Percentiles rank a stretch among this genome's conserved stretches.
phyloP scores from a whole-genome alignment of 2,113 vertebrate genomes.

The Daphoenositta chrysoptera region DNA sequence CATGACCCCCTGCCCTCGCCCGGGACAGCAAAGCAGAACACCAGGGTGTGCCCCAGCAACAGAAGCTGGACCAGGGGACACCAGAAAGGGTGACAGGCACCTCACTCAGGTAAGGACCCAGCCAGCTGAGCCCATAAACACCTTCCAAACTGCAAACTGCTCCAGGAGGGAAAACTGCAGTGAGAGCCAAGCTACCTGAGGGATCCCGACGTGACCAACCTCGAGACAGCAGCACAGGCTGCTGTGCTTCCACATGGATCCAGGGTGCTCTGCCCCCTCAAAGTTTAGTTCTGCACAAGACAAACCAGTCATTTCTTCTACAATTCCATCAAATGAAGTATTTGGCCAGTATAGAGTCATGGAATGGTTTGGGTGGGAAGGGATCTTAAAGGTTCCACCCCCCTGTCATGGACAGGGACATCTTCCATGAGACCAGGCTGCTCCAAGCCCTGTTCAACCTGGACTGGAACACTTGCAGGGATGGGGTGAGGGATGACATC shows the following conservation, averaged over 20 bases:
- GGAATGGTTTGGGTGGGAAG: background rate
- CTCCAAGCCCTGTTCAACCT: background rate
- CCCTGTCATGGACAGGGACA: background rate
- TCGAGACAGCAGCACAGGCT: background rate
- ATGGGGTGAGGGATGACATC: background rate
- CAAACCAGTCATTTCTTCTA: background rate
- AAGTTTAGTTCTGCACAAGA: background rate
- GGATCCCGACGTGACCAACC: rapidly evolving
- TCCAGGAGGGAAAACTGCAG: background rate
- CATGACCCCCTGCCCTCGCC: background rate
- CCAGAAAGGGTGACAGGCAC: background rate
- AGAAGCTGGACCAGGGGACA: background rate
- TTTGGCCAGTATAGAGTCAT: background rate
- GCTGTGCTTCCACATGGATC: background rate
- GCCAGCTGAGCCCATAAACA: background rate
- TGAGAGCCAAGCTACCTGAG: rapidly evolving
- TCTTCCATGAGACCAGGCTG: background rate
- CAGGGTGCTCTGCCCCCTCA: background rate
- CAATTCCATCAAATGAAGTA: background rate
- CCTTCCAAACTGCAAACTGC: background rate
- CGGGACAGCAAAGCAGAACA: background rate
- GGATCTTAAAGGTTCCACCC: background rate
- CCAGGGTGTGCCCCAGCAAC: background rate
- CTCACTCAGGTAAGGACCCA: background rate
- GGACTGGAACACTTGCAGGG: background rate